phyloP scores from a whole-genome alignment of 2,113 vertebrate genomes.

The Gobiocypris rarus region DNA sequence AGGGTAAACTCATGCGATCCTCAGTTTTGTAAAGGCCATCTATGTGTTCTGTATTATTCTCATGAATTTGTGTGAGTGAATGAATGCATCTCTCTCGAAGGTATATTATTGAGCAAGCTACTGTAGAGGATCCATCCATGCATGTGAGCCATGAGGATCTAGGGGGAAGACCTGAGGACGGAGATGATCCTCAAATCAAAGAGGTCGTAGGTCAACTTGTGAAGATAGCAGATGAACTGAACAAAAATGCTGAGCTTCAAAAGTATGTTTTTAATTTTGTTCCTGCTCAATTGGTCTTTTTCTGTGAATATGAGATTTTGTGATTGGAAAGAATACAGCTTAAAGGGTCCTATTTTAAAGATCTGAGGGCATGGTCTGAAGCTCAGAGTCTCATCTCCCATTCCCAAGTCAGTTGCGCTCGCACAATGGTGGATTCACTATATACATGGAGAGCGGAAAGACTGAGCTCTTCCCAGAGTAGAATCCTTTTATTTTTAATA shows the following conservation, averaged over 20 bases:
- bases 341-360: too few relatives aligned
- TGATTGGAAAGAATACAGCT: neutral
- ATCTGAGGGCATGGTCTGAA: too few relatives aligned
- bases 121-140: constrained; percentile 61
- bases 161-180: constrained; percentile 71
- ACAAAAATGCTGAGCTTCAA: constrained; percentile 73
- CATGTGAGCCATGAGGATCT: constrained; percentile 67
- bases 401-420: too few relatives aligned
- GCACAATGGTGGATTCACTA: too few relatives aligned
- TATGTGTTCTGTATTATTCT: neutral
- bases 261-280: constrained; percentile 59
- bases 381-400: too few relatives aligned
- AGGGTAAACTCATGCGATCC: constrained; percentile 62
- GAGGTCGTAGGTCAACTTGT: constrained; percentile 73
- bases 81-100: constrained; percentile 48
- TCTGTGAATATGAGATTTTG: neutral
- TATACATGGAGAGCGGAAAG: too few relatives aligned
- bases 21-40: neutral
- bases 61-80: neutral
- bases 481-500: too few relatives aligned
- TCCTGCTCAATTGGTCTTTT: neutral
- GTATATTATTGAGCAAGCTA: constrained; percentile 71
- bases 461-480: too few relatives aligned
- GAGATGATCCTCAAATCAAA: constrained; percentile 71
- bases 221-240: constrained; percentile 74